These are phyloP conservation scores for Mareca penelope DNA, from an alignment of 2,797 vertebrate genomes.

Conservation along the genomic window DNA sequence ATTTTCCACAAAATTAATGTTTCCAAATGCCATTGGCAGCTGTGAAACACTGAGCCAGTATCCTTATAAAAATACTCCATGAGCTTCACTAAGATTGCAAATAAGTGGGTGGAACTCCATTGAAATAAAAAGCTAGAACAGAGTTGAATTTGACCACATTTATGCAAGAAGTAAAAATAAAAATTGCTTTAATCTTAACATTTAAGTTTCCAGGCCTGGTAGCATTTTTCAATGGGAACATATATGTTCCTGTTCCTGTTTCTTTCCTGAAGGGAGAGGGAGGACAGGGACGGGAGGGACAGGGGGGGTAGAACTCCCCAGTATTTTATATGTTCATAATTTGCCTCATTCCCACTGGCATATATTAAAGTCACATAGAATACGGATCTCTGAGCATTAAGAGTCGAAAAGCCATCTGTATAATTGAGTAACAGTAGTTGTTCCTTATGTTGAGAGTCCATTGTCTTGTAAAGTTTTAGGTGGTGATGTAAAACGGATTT, in stretches of 20 bases:
- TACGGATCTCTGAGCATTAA: not conserved
- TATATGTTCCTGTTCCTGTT: not conserved
- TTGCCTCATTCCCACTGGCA: not conserved
- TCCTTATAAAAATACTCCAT: not conserved
- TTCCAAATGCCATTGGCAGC: conserved; percentile 12
- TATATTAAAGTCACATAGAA: not conserved
- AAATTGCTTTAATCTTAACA: not conserved
- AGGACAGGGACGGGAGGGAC: too few species aligned
- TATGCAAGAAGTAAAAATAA: conserved; percentile 22
- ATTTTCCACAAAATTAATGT: not conserved
- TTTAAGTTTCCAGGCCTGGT: not conserved
- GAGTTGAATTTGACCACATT: conserved; percentile 5
- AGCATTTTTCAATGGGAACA: not conserved
- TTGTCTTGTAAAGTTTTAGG: not conserved
- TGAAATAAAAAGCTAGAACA: conserved; percentile 31
- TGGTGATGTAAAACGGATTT: not conserved
- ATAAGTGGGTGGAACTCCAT: conserved; percentile 27
- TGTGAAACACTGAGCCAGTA: conserved; percentile 1
- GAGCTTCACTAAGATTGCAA: conserved; percentile 3
- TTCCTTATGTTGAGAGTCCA: fast-evolving
- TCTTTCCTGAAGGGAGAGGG: not conserved
- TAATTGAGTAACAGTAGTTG: not conserved
- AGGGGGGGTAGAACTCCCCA: not conserved
- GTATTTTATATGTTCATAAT: not conserved
- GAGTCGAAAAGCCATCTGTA: not conserved